phyloP scores from a whole-genome alignment of 1,140 invertebrate species.

The Drosophila rhopaloa region DNA sequence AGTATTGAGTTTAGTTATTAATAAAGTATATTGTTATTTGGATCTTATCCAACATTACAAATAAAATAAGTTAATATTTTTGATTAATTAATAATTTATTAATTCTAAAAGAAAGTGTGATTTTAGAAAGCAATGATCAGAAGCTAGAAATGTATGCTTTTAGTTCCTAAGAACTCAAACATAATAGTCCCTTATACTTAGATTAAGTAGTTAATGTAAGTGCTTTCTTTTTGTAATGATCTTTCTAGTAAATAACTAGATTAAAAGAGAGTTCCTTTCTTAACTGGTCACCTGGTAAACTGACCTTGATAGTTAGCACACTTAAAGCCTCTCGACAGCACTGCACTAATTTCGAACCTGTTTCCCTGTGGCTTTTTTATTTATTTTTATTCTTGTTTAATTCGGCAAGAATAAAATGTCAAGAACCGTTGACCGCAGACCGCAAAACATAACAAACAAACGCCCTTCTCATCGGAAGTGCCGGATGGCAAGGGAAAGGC shows the following conservation, averaged over 20 bases:
- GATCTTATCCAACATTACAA: too few relatives aligned
- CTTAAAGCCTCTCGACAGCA: constrained; percentile 9
- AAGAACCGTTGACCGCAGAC: constrained; percentile 34
- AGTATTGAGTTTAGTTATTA: too few relatives aligned
- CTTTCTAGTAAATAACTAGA: not conserved
- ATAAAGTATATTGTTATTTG: too few relatives aligned
- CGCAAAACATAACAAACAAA: constrained; percentile 3
- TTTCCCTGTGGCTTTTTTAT: constrained; percentile 15
- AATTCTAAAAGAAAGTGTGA: too few relatives aligned
- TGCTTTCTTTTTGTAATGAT: not conserved
- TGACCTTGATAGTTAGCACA: constrained; percentile 35
- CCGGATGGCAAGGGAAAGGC: constrained; percentile 23
- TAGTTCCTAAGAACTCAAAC: too few relatives aligned
- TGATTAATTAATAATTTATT: too few relatives aligned
- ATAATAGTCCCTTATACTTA: too few relatives aligned
- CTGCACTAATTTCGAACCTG: constrained; percentile 39
- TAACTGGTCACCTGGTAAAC: constrained; percentile 2
- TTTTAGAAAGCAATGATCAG: too few relatives aligned
- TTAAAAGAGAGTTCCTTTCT: not conserved
- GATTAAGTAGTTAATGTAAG: not conserved
- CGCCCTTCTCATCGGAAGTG: constrained; percentile 22
- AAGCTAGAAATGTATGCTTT: too few relatives aligned
- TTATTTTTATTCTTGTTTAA: constrained; percentile 5
- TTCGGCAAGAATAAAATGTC: constrained; percentile 15
- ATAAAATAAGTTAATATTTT: too few relatives aligned